Conservation (phyloP, 2,888 invertebrate species). For the Caradrina clavipalpis region DNA sequence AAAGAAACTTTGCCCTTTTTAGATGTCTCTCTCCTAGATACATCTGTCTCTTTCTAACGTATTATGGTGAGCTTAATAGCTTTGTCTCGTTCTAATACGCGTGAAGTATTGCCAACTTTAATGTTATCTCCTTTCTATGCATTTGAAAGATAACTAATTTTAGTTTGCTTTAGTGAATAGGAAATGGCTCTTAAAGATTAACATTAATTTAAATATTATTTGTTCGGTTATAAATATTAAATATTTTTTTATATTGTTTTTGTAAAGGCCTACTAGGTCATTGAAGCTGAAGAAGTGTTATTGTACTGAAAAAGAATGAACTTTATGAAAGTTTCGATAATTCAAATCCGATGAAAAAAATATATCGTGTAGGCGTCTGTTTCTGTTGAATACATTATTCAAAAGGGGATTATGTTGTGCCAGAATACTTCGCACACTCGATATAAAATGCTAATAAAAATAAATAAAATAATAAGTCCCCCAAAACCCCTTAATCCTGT, state of each 20-base stretch:
- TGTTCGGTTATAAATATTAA: neutral
- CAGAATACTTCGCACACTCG: constrained; percentile 18
- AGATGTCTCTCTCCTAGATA: constrained; percentile 63
- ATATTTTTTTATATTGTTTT: no score
- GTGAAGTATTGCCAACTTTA: constrained; percentile 78
- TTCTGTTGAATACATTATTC: constrained; percentile 34
- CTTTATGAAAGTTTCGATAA: neutral
- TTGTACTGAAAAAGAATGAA: neutral
- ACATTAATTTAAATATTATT: neutral
- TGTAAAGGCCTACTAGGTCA: no score
- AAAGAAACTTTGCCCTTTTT: constrained; percentile 78
- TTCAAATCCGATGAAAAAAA: neutral
- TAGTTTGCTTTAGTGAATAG: constrained; percentile 63
- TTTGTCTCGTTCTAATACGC: constrained; percentile 73
- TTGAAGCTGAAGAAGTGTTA: neutral
- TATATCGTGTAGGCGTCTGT: constrained; percentile 1
- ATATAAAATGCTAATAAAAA: constrained; percentile 52
- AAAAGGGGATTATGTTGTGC: constrained; percentile 33
- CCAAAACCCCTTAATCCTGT: constrained; percentile 61
- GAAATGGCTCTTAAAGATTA: neutral
- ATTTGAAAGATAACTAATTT: constrained; percentile 66
- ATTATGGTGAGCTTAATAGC: constrained; percentile 53
- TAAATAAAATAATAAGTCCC: constrained; percentile 51
- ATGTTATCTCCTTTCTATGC: constrained; percentile 81
- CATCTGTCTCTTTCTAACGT: constrained; percentile 62